phyloP scores from a whole-genome alignment of 64 coral and sea anemone species.

The Orbicella faveolata region DNA sequence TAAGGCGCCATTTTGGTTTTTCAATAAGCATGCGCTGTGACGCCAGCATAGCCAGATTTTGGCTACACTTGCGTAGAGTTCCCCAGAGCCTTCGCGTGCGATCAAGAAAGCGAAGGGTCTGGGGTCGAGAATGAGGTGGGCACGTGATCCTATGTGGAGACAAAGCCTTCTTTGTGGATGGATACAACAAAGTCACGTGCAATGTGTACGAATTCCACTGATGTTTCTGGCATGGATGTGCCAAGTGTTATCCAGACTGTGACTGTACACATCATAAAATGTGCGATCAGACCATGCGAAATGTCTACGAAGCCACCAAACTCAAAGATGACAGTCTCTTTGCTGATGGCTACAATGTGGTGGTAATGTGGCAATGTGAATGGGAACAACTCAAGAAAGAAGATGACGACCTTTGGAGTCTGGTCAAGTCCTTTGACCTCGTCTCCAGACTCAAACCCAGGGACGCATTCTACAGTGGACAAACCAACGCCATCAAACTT shows the following conservation, averaged over 20 bases:
- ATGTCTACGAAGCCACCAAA: background rate
- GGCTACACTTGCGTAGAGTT: no score
- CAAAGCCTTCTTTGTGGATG: background rate
- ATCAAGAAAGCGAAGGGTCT: no score
- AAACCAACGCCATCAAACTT: background rate
- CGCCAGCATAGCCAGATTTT: no score
- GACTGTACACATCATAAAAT: no score
- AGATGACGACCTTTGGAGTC: background rate
- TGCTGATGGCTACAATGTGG: background rate
- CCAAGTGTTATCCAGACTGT: background rate
- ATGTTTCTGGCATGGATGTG: slow-evolving; percentile 3
- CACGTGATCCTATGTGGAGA: no score
- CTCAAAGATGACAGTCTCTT: background rate
- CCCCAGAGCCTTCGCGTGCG: no score
- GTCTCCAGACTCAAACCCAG: background rate
- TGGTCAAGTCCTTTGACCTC: background rate
- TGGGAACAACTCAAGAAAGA: background rate
- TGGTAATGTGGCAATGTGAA: slow-evolving; percentile 15
- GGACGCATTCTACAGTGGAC: background rate
- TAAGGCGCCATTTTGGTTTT: no score
- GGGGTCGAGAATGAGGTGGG: no score
- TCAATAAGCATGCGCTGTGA: no score
- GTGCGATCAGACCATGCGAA: background rate
- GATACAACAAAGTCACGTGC: background rate
- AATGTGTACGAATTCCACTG: background rate